phyloP scores from a whole-genome alignment of 2,797 vertebrate species.

The Oreochromis mossambicus region DNA sequence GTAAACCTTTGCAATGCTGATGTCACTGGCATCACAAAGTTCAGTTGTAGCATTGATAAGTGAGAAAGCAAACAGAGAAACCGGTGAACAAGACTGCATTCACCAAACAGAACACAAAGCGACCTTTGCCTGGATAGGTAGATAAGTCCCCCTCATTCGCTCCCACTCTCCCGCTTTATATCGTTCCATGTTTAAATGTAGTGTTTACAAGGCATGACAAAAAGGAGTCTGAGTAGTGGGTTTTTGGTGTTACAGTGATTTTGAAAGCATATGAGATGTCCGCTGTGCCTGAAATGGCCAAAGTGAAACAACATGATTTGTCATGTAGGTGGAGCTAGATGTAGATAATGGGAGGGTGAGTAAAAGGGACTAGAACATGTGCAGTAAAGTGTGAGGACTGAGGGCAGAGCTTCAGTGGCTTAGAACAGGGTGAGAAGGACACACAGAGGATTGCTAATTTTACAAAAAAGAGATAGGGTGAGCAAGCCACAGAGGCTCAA shows the following conservation, averaged over 20 bases:
- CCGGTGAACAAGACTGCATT: constrained; percentile 12
- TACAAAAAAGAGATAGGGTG: background rate
- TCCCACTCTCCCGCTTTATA: background rate
- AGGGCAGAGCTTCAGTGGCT: background rate
- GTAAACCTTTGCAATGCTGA: background rate
- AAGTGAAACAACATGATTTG: constrained; percentile 15
- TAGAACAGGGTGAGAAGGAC: background rate
- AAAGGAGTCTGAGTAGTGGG: constrained; percentile 1
- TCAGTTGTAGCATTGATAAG: constrained; percentile 55
- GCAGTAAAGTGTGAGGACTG: constrained; percentile 12
- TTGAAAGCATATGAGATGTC: constrained; percentile 14
- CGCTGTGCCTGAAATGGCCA: background rate
- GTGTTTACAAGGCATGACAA: background rate
- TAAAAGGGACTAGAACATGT: background rate
- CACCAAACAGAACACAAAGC: constrained; percentile 38
- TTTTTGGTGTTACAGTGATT: background rate
- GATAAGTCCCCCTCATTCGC: constrained; percentile 32
- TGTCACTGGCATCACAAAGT: constrained; percentile 49
- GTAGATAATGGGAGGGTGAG: constrained; percentile 19
- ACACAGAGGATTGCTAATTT: background rate
- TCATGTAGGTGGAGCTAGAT: constrained; percentile 58
- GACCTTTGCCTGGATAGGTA: constrained; percentile 62
- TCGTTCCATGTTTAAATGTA: constrained; percentile 12
- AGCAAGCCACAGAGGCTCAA: background rate
- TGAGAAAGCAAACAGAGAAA: constrained; percentile 38